Evolutionary conservation across 35 echinoderm and acorn worm species (phyloP).

Genomic region (Chiridota heheva): DNA sequence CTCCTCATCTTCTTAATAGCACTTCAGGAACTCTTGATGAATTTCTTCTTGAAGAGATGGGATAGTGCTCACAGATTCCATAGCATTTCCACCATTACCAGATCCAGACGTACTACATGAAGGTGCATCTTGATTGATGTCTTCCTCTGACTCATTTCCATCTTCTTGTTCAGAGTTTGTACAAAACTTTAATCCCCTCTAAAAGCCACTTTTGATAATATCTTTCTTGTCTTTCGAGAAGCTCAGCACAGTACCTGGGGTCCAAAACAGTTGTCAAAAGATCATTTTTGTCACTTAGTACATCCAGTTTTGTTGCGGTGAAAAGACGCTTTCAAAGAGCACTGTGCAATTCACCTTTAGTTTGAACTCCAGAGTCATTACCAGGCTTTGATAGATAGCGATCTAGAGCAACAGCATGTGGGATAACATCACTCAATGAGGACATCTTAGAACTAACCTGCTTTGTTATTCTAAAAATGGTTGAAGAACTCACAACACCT

Average conservation of each 20-base stretch:
- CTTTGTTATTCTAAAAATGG: conserved; percentile 13
- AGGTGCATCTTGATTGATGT: neutral
- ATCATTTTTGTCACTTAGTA: neutral
- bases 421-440: conserved; percentile 1
- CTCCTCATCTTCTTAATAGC: neutral
- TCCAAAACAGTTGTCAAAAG: neutral
- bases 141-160: neutral
- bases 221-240: neutral
- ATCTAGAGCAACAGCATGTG: neutral
- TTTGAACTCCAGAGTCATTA: conserved; percentile 10
- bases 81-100: neutral
- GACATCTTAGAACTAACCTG: conserved; percentile 10
- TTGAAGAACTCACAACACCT: neutral
- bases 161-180: neutral
- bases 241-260: neutral
- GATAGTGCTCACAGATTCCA: no score
- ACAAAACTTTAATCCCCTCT: no score
- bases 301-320: neutral
- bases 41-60: no score
- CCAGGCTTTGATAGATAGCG: neutral
- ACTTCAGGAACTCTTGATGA: neutral
- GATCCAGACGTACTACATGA: neutral
- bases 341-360: neutral
- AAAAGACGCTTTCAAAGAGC: neutral
- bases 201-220: neutral